A percentile compares a stretch with the other conserved stretches of the same genome.
Evolutionary conservation across 1,140 invertebrate species (phyloP).

Genomic region (Ceratosolen fusciceps): DNA sequence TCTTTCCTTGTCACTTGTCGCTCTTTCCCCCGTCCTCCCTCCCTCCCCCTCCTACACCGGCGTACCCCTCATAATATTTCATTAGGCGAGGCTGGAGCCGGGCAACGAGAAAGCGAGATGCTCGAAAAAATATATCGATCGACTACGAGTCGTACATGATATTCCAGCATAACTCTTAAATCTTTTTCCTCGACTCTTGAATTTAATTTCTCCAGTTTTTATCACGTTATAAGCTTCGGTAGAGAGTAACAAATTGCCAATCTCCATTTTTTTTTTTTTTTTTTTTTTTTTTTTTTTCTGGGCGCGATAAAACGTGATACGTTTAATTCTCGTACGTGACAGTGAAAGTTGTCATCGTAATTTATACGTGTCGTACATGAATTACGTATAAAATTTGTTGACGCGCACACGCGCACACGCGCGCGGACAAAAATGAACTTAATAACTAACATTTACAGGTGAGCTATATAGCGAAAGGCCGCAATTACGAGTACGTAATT

Average conservation of each 20-base stretch:
- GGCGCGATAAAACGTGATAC: neutral
- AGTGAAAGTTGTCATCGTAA: conserved; percentile 16
- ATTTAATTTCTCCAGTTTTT: neutral
- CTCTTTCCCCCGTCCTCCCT: too few species aligned
- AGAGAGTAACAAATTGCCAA: neutral
- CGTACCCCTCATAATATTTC: neutral
- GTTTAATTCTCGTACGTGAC: neutral
- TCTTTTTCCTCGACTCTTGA: too few species aligned
- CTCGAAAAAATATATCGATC: too few species aligned
- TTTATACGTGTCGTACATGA: neutral
- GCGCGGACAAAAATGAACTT: neutral
- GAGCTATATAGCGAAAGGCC: neutral
- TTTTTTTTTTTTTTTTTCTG: neutral
- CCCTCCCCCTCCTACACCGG: too few species aligned
- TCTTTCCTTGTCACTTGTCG: too few species aligned
- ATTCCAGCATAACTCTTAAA: too few species aligned
- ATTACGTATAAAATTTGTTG: neutral
- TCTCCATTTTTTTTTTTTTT: too few species aligned
- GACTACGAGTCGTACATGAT: too few species aligned
- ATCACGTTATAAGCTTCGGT: neutral
- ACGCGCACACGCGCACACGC: too few species aligned
- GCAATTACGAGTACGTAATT: neutral
- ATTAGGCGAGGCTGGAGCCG: too few species aligned
- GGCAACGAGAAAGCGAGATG: neutral
- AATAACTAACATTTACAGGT: neutral